Percentiles rank a stretch among this genome's conserved stretches.
Conservation (phyloP, 2,797 vertebrate species). For the Vespertilio murinus region DNA sequence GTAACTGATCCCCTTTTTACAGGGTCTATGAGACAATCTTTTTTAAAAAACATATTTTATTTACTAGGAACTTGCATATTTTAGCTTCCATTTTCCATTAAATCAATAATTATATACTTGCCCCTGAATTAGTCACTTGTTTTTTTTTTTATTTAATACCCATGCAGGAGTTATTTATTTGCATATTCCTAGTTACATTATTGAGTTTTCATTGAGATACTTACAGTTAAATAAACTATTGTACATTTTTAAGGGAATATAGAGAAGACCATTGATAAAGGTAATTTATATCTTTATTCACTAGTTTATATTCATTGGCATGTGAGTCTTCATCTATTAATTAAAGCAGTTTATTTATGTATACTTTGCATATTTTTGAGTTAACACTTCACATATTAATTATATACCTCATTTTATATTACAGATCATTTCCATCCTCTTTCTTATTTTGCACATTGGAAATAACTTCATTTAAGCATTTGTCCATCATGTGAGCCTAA, state of each 20-base stretch:
- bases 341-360: not conserved
- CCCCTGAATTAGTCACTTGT: not conserved
- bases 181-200: not conserved
- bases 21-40: not conserved
- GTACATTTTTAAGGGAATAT: not conserved
- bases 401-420: conserved; percentile 70
- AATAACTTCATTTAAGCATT: conserved; percentile 67
- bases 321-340: not conserved
- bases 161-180: not conserved
- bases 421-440: conserved; percentile 67
- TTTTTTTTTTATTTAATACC: not conserved
- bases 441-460: conserved; percentile 74
- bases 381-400: conserved; percentile 53
- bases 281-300: conserved; percentile 12
- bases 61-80: not conserved
- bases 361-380: conserved; percentile 32
- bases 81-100: not conserved
- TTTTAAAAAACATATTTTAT: not conserved
- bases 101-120: not conserved
- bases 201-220: not conserved
- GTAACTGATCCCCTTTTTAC: not conserved
- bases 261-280: not conserved
- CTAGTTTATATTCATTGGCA: not conserved
- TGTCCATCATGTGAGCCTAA: conserved; percentile 42
- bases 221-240: not conserved